Conservation (phyloP, 2,113 vertebrate species). For the Epinephelus cyanopodus region DNA sequence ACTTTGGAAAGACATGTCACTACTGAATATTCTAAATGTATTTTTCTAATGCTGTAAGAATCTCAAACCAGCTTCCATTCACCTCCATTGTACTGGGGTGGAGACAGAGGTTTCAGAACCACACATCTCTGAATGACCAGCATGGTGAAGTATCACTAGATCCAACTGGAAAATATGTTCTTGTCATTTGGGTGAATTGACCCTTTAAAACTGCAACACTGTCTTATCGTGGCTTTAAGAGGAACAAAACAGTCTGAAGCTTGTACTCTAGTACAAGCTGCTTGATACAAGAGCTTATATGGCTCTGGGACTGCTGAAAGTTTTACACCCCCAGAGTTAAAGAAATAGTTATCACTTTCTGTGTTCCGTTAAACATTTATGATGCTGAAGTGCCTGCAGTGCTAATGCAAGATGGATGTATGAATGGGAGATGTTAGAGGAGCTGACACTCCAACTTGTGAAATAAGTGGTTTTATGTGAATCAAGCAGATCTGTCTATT, state of each 20-base stretch:
- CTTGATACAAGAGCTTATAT: background rate
- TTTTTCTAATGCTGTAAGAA: background rate
- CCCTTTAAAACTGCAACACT: background rate
- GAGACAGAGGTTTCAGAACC: background rate
- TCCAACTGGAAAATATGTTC: no score
- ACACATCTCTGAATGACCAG: background rate
- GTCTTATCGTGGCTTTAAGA: background rate
- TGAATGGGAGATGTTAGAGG: background rate
- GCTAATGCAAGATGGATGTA: background rate
- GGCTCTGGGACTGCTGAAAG: background rate
- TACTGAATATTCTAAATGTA: background rate
- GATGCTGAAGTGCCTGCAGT: background rate
- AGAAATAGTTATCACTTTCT: constrained; percentile 18
- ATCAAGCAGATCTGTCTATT: background rate
- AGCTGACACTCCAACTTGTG: background rate
- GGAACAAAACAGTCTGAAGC: background rate
- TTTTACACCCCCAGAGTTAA: constrained; percentile 10
- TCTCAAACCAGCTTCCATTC: background rate
- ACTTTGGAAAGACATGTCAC: background rate
- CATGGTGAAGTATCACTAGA: no score
- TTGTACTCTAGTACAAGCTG: background rate
- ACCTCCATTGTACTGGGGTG: background rate
- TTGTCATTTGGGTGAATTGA: background rate
- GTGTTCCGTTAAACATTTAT: constrained; percentile 38
- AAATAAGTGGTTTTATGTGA: background rate